These are phyloP conservation scores for Odocoileus hemionus DNA, from an alignment of 2,113 vertebrate species.

Conservation along the genomic window DNA sequence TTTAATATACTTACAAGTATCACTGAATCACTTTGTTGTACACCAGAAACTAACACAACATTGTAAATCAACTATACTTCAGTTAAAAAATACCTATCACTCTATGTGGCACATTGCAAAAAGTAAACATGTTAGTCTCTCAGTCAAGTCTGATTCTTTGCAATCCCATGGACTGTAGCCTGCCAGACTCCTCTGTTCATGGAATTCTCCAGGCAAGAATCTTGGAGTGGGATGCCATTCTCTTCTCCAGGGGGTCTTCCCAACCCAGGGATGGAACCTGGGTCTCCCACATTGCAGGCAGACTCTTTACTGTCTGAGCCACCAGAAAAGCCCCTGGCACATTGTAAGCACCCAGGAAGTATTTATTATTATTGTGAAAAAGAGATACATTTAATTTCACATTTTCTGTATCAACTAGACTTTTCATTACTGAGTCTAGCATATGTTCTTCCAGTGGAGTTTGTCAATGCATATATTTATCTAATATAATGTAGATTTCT, in stretches of 20 bases:
- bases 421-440: background rate
- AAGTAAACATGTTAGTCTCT: background rate
- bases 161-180: background rate
- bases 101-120: background rate
- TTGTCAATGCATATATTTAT: background rate
- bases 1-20: background rate
- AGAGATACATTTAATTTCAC: background rate
- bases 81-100: background rate
- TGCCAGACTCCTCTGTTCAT: background rate
- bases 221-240: background rate
- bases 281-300: background rate
- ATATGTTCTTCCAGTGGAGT: background rate
- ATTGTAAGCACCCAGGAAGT: background rate
- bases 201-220: background rate
- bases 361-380: background rate
- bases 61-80: background rate
- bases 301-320: background rate
- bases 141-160: background rate
- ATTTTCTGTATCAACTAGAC: background rate
- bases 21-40: background rate
- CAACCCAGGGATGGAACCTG: background rate
- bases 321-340: background rate
- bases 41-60: background rate
- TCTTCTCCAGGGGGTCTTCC: background rate
- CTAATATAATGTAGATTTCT: background rate